Base-by-base conservation (phyloP, 2,113 vertebrate genomes). In the Phaethon lepturus region DNA sequence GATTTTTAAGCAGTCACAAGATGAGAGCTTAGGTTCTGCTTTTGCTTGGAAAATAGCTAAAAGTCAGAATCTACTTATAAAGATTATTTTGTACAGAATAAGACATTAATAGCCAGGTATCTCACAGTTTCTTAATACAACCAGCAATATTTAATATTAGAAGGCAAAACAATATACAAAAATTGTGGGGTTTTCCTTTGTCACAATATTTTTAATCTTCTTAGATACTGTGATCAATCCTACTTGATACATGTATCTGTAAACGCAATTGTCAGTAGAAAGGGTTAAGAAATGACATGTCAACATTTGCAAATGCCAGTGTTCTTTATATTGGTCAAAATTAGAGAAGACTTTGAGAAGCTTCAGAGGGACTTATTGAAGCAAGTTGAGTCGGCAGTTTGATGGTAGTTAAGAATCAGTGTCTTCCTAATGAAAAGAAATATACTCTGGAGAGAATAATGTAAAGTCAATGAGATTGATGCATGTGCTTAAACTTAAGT, bases 401-500 rank as follows among this genome's bases (percentile, higher is more conserved):
- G 89, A 88, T 83, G 74, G 69, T 72, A 94, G 91, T 95, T 94
- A 95, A 91, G 95, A 95, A 90, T 85, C 58, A 80, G 74, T 86
- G 74, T 88, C 87, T 95, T 95, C 58, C 59, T 95, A 95, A 97
- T 94, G 84, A 97, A 96, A 97, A 87, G 95, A 95, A 97, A 95
- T 96, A 94, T 93, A 91, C 96, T 92, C 94, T 85, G 62, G 91
- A 96, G 95, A 96, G 63, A 90, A 80, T 66, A 93, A 88, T 58
- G 71, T 88, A 67, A 96, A 97, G 90, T 95, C 95, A 95, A 92
- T 92, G 93, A 93, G 78, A 96, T 80, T 92, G 92, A 94, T 77
- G 75, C 86, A 56, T 93, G 88, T 88, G 85, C 85, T 96, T 94
- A 92, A 93, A 92, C 66, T 95, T 85, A 81, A 93, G 69, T 76